Evolutionary conservation across 2,797 vertebrate genomes (phyloP), one percentile per base, ranked within the genome.

Genomic region (Micromesistius poutassou): DNA sequence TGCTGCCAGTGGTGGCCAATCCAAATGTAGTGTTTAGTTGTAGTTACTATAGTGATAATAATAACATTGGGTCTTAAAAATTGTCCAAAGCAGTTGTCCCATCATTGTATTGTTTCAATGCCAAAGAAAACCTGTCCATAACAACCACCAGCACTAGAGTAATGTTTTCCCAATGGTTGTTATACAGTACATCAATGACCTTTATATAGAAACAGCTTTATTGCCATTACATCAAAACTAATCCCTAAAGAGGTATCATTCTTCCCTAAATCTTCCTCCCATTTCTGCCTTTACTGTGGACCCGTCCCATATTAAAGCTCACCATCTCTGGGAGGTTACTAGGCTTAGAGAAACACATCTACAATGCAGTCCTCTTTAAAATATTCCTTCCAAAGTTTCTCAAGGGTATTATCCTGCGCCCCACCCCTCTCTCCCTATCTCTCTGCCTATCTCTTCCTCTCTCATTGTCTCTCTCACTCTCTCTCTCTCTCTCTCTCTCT

Each of bases 311-410:
- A 66, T 50, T 72, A 31, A 78, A 42, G 31, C 68, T 25, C 31
- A 75, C 71, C 10, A 55, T 76, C 22, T 83, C 81, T 75, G 74
- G 81, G 66, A 40, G 80, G 74, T 81, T 81, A 80, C 82, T 78
- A 80, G 76, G 80, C 73, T 71, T 68, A 78, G 42, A 77, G 36
- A 74, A 78, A 46, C 46, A 40, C 70, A 77, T 71, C 50, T 40
- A 68, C 30, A 62, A 36, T n/a, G n/a, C 30, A 72, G 72, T 86
- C 79, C 76, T n/a, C 81, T 79, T 86, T 31, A 28, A 81, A 88
- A 82, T 74, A 86, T 85, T 80, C 84, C 33, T 77, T 40, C 70
- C 14, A n/a, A 12, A 74, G 25, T 36, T 81, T 22, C 28, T 78
- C 16, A 83, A 77, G 50, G 70, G 30, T 73, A 68, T 28, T 68